Evolutionary conservation across 2,113 vertebrate species (phyloP).

Genomic region (Saguinus midas): DNA sequence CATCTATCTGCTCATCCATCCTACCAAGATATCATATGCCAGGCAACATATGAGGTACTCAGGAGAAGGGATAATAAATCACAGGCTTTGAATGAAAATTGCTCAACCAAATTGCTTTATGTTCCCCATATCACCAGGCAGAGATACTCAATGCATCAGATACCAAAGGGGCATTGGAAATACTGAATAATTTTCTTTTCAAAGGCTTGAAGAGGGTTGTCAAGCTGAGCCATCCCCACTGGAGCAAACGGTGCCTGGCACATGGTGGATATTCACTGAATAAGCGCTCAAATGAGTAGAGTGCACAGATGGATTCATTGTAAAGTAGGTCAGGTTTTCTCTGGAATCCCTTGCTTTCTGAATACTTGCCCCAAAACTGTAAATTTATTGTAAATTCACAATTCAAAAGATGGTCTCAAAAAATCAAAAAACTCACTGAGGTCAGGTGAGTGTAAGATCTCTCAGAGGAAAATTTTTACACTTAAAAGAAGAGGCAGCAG

Average conservation of each 20-base stretch:
- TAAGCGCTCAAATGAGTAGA: not conserved
- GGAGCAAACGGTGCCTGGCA: not conserved
- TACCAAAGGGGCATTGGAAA: not conserved
- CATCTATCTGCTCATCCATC: not conserved
- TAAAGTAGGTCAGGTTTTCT: not conserved
- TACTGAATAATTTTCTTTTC: not conserved
- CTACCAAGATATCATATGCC: not conserved
- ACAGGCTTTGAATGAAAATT: not conserved
- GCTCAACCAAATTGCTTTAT: not conserved
- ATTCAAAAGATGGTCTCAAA: not conserved
- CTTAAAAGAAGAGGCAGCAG: not conserved
- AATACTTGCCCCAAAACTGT: not conserved
- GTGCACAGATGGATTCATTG: not conserved
- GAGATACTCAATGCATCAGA: not conserved
- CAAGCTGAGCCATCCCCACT: not conserved
- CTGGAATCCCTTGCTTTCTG: not conserved
- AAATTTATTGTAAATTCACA: not conserved
- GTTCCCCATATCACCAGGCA: not conserved
- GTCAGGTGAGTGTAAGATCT: not conserved
- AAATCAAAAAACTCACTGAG: not conserved
- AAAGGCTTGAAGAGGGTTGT: not conserved
- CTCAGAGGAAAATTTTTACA: not conserved
- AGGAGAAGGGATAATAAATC: conserved; percentile 1
- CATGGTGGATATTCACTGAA: not conserved
- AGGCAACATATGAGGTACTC: not conserved